Conservation (phyloP, 2,797 vertebrate genomes). For the Microhierax caerulescens region DNA sequence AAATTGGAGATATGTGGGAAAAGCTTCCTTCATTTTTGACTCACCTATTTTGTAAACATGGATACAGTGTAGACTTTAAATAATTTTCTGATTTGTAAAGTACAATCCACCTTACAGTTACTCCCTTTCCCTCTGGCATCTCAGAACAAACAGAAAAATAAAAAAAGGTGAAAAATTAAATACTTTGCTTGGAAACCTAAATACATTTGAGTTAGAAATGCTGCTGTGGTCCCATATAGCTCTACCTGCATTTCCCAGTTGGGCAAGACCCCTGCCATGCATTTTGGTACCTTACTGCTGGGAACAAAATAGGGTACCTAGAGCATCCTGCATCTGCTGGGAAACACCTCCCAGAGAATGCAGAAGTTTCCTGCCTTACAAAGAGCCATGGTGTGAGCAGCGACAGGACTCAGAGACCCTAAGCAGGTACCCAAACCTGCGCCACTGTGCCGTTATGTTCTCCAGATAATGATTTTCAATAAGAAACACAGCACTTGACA, state of each 20-base stretch:
- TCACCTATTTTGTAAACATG: not conserved
- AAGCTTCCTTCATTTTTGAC: not conserved
- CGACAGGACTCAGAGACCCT: fast-evolving
- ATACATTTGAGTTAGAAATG: not conserved
- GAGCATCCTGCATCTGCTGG: not conserved
- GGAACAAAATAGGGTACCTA: not conserved
- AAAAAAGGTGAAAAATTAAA: not conserved
- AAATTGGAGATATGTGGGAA: not conserved
- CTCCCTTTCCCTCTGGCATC: not conserved
- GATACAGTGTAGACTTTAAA: not conserved
- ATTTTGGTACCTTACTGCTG: not conserved
- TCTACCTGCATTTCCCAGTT: not conserved
- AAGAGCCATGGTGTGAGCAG: not conserved
- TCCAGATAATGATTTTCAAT: not conserved
- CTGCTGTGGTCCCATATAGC: not conserved
- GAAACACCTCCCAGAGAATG: not conserved
- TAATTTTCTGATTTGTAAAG: not conserved
- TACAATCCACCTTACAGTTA: not conserved
- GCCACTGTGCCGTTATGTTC: not conserved
- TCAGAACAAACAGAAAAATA: not conserved
- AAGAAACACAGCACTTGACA: not conserved
- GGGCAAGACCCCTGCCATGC: not conserved
- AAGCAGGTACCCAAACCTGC: not conserved
- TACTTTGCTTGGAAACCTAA: not conserved
- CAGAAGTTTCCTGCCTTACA: not conserved